These are phyloP conservation scores for Muscicapa striata DNA, from an alignment of 2,797 vertebrate genomes.

Conservation along the genomic window DNA sequence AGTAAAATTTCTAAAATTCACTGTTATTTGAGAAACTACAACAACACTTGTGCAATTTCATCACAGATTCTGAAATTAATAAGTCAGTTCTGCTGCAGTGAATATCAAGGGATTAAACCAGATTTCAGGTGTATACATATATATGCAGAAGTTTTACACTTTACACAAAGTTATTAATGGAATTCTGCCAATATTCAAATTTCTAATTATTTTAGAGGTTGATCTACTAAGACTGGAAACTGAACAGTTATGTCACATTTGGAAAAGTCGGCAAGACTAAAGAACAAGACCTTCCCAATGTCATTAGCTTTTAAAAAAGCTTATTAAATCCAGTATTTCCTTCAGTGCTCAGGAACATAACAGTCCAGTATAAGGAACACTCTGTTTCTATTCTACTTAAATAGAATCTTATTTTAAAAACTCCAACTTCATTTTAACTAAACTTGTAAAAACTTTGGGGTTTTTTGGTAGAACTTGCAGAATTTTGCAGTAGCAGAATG, in stretches of 20 bases:
- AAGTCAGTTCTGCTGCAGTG: background rate
- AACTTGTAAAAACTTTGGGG: background rate
- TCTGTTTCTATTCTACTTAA: background rate
- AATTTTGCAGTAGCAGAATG: conserved; percentile 9
- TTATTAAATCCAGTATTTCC: background rate
- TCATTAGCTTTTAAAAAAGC: background rate
- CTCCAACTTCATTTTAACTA: background rate
- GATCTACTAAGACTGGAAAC: background rate
- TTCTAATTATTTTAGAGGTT: background rate
- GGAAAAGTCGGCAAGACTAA: background rate
- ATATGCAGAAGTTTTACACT: background rate
- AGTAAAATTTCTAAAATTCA: conserved; percentile 73
- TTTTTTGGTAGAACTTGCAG: background rate
- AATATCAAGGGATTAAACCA: background rate
- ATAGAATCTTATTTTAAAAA: background rate
- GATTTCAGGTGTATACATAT: background rate
- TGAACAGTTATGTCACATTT: background rate
- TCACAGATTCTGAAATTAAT: background rate
- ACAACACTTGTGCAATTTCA: background rate
- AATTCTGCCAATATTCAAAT: background rate
- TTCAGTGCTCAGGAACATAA: background rate
- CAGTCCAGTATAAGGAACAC: background rate
- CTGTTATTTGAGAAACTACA: conserved; percentile 42
- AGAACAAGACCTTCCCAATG: background rate
- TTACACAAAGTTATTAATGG: background rate